Percentiles rank a stretch among this genome's conserved stretches.
phyloP scores from a whole-genome alignment of 2,113 vertebrate species.

The Baryphthengus martii region DNA sequence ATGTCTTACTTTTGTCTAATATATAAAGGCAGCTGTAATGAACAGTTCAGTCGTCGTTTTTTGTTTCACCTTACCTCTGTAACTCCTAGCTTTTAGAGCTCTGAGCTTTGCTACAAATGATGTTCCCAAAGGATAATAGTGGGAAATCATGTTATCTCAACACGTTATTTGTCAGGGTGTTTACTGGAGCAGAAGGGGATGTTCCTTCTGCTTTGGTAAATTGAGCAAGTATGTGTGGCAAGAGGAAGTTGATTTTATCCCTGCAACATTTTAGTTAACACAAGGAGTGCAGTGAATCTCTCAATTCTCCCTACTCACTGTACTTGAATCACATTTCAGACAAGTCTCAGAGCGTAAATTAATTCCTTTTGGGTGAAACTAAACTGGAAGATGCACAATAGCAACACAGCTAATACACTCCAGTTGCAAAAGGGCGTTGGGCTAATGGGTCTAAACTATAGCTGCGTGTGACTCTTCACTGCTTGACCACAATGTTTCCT shows the following conservation, averaged over 20 bases:
- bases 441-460: not conserved
- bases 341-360: not conserved
- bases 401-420: not conserved
- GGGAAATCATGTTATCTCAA: not conserved
- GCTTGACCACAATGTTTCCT: not conserved
- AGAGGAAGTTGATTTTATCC: not conserved
- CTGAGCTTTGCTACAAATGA: not conserved
- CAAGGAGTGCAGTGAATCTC: not conserved
- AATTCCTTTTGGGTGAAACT: not conserved
- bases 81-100: not conserved
- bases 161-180: not conserved
- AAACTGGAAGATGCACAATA: not conserved
- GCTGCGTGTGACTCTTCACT: not conserved
- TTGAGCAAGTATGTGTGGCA: not conserved
- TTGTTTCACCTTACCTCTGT: not conserved
- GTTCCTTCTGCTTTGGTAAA: not conserved
- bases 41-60: not conserved
- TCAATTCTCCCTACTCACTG: not conserved
- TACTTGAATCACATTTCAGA: not conserved
- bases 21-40: not conserved
- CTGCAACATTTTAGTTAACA: not conserved
- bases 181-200: not conserved
- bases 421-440: not conserved
- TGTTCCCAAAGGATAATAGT: not conserved
- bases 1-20: not conserved